Percentiles rank a stretch among this genome's conserved stretches.
These are phyloP conservation scores for Ornithorhynchus anatinus DNA, from an alignment of 2,113 vertebrate genomes.

Conservation along the genomic window DNA sequence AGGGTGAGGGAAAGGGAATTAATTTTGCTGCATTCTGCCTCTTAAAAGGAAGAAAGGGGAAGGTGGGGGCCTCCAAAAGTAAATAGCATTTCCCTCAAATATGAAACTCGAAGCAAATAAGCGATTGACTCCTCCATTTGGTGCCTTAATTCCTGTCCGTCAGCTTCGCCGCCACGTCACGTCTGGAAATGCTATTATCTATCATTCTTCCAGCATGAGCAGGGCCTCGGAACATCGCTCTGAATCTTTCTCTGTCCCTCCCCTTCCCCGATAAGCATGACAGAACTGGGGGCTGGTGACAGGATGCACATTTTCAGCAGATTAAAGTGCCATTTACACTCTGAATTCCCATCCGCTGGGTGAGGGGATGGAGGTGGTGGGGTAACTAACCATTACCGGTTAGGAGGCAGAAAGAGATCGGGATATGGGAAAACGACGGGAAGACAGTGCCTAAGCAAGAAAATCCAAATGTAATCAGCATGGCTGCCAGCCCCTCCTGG, in stretches of 20 bases:
- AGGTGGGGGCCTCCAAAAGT: not conserved
- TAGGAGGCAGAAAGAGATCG: constrained; percentile 6
- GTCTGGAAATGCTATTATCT: constrained; percentile 64
- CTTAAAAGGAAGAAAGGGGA: not conserved
- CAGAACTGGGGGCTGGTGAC: constrained; percentile 59
- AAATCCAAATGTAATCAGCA: constrained; percentile 43
- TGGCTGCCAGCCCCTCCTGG: constrained; percentile 34
- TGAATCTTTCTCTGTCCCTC: constrained; percentile 31
- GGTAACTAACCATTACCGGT: not conserved
- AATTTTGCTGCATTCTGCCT: constrained; percentile 12
- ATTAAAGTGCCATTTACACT: constrained; percentile 66
- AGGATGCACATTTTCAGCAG: constrained; percentile 62
- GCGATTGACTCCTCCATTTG: constrained; percentile 46
- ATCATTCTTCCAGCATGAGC: constrained; percentile 55
- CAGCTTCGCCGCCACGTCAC: constrained; percentile 45
- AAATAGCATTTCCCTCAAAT: constrained; percentile 30
- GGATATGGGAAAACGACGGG: not conserved
- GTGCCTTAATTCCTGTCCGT: constrained; percentile 52
- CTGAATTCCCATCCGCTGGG: constrained; percentile 53
- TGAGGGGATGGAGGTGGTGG: not conserved
- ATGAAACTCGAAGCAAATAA: constrained; percentile 42
- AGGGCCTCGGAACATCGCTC: constrained; percentile 50
- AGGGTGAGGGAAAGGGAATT: constrained; percentile 15
- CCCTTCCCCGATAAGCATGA: constrained; percentile 62
- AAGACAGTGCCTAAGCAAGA: not conserved